phyloP scores from a whole-genome alignment of 2,113 vertebrate species.

The Gallinago undulata region DNA sequence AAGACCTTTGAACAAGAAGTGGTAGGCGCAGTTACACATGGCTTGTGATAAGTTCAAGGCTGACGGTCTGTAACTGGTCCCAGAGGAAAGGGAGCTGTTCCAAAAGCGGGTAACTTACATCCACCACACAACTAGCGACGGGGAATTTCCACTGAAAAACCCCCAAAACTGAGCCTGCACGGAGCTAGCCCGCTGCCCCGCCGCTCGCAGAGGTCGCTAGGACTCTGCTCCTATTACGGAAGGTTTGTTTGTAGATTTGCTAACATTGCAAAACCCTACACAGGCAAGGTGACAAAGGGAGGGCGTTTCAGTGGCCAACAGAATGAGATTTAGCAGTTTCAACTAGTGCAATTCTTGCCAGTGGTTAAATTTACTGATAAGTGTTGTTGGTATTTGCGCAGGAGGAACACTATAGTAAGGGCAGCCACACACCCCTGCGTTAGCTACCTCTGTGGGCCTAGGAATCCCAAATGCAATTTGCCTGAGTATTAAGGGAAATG shows the following conservation, averaged over 20 bases:
- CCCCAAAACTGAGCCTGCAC: background rate
- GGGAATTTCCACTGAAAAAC: conserved; percentile 42
- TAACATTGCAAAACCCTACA: conserved; percentile 28
- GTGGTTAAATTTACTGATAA: background rate
- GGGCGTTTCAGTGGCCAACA: background rate
- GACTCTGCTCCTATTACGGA: conserved; percentile 45
- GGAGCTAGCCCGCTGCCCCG: accelerated
- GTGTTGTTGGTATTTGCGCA: background rate
- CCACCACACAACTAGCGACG: background rate
- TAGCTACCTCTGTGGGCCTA: background rate
- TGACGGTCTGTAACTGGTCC: background rate
- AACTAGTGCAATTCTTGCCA: background rate
- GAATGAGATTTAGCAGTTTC: background rate
- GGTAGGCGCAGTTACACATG: background rate
- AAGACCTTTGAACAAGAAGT: conserved; percentile 45
- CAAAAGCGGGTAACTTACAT: background rate
- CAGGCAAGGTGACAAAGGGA: background rate
- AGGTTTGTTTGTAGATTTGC: conserved; percentile 17
- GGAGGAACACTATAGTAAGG: background rate
- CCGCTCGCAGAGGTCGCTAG: background rate
- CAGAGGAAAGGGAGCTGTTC: conserved; percentile 27
- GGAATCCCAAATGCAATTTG: background rate
- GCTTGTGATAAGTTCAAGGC: conserved; percentile 15
- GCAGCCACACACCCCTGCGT: background rate
- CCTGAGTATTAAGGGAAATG: background rate